phyloP scores from a whole-genome alignment of 2,888 invertebrate genomes.

The Zygaena filipendulae region DNA sequence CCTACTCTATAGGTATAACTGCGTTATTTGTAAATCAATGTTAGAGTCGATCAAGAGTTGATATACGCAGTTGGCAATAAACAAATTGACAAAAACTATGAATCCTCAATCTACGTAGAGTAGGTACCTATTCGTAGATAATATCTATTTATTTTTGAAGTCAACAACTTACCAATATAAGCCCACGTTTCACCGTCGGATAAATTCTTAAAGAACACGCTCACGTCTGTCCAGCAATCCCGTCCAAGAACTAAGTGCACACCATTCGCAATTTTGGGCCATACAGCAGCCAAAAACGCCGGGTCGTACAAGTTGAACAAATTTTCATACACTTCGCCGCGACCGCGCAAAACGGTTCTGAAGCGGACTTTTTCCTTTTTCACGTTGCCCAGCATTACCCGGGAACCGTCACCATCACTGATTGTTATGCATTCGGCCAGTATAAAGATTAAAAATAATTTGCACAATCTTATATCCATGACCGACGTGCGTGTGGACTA shows the following conservation, averaged over 20 bases:
- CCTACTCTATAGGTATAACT: no score
- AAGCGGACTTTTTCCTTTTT: slow-evolving; percentile 27
- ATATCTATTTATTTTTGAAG: no score
- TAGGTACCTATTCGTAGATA: no score
- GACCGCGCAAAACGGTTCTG: slow-evolving; percentile 21
- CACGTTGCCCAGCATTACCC: slow-evolving; percentile 20
- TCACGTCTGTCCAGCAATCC: slow-evolving; percentile 51
- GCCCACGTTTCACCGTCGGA: slow-evolving; percentile 59
- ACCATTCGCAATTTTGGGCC: slow-evolving; percentile 51
- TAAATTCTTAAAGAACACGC: slow-evolving; percentile 47
- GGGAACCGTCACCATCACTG: slow-evolving; percentile 18
- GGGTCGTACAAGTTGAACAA: slow-evolving; percentile 54
- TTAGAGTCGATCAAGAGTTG: no score
- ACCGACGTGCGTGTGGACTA: no score
- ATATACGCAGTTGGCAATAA: no score
- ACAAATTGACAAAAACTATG: no score
- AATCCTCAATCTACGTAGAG: no score
- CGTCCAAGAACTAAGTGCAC: slow-evolving; percentile 44
- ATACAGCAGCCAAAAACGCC: slow-evolving; percentile 47
- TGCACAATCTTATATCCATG: slow-evolving; percentile 16
- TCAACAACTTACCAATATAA: slow-evolving; percentile 57
- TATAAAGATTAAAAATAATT: slow-evolving; percentile 18
- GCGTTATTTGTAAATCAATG: no score
- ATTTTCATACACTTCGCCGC: slow-evolving; percentile 42
- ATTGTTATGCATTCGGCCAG: no score